phyloP scores from a whole-genome alignment of 1,140 invertebrate species.

The Atta texana region DNA sequence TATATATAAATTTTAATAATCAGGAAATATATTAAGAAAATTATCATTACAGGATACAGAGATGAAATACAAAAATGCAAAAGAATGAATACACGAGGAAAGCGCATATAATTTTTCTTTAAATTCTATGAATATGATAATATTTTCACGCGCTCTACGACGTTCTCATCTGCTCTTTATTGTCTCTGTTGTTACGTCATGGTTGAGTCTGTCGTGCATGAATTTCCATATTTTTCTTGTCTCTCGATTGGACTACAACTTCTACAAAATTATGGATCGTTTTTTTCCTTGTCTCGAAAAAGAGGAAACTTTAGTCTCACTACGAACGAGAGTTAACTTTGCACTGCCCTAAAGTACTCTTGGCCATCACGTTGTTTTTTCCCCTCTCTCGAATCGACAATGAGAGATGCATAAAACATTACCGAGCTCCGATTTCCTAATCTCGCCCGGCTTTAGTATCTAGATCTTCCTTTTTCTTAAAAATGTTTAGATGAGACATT shows the following conservation, averaged over 20 bases:
- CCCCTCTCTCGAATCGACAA: conserved; percentile 45
- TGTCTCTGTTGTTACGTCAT: conserved; percentile 19
- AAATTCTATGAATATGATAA: conserved; percentile 26
- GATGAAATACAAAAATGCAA: background rate
- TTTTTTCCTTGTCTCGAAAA: conserved; percentile 40
- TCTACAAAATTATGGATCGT: conserved; percentile 38
- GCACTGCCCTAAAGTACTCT: conserved; percentile 40
- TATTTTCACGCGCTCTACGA: conserved; percentile 8
- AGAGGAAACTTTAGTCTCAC: conserved; percentile 44
- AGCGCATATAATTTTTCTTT: conserved; percentile 9
- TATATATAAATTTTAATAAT: too few relatives aligned
- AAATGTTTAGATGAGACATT: background rate
- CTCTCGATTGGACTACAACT: conserved; percentile 49
- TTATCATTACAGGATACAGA: background rate
- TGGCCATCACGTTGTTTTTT: conserved; percentile 39
- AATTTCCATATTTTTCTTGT: conserved; percentile 54
- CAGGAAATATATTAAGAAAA: background rate
- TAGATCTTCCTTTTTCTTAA: background rate
- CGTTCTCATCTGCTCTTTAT: conserved; percentile 22
- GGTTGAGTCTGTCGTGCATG: conserved; percentile 49
- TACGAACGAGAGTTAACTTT: conserved; percentile 43
- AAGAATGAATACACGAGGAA: background rate
- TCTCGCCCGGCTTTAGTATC: conserved; percentile 13
- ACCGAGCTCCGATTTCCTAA: conserved; percentile 37
- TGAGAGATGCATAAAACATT: conserved; percentile 54